A percentile compares a stretch with the other conserved stretches of the same genome.
phyloP scores from a whole-genome alignment of 1,140 invertebrate species.

The Pygmarrhopalites habei region DNA sequence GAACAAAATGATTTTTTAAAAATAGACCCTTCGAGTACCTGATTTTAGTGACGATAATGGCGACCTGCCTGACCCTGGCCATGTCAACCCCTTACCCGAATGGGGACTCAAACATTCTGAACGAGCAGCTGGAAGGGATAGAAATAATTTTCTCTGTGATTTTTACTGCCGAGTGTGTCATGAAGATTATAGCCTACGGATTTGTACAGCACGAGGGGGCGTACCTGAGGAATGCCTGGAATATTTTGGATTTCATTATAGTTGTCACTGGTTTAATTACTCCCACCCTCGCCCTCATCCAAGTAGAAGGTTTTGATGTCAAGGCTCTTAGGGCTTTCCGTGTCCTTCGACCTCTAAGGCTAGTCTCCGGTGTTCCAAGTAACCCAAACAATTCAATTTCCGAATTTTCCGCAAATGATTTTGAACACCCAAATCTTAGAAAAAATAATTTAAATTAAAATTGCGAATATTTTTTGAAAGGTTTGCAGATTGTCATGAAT shows the following conservation, averaged over 20 bases:
- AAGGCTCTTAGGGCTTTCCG: conserved; percentile 61
- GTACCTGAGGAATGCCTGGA: conserved; percentile 58
- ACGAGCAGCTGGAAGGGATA: conserved; percentile 89
- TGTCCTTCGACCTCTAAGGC: conserved; percentile 55
- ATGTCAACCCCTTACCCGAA: conserved; percentile 87
- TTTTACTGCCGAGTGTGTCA: conserved; percentile 94
- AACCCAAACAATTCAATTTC: conserved; percentile 43
- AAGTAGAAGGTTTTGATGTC: conserved; percentile 49
- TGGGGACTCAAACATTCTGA: conserved; percentile 89
- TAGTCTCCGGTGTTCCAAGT: conserved; percentile 66
- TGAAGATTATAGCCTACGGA: conserved; percentile 96
- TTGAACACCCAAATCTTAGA: background rate
- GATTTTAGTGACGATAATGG: conserved; percentile 97
- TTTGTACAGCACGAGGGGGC: conserved; percentile 56
- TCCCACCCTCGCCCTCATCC: conserved; percentile 41
- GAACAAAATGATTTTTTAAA: conserved; percentile 43
- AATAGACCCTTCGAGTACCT: conserved; percentile 94
- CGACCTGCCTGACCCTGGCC: conserved; percentile 82
- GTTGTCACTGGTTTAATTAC: conserved; percentile 52
- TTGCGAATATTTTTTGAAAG: conserved; percentile 51
- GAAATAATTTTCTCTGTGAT: conserved; percentile 98
- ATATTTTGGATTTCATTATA: conserved; percentile 59
- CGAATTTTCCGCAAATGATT: background rate
- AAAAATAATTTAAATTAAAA: background rate
- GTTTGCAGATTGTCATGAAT: conserved; percentile 98